Percentiles rank a stretch among this genome's conserved stretches.
Conservation (phyloP, 2,797 vertebrate genomes). For the Pseudocheirus occidentalis region DNA sequence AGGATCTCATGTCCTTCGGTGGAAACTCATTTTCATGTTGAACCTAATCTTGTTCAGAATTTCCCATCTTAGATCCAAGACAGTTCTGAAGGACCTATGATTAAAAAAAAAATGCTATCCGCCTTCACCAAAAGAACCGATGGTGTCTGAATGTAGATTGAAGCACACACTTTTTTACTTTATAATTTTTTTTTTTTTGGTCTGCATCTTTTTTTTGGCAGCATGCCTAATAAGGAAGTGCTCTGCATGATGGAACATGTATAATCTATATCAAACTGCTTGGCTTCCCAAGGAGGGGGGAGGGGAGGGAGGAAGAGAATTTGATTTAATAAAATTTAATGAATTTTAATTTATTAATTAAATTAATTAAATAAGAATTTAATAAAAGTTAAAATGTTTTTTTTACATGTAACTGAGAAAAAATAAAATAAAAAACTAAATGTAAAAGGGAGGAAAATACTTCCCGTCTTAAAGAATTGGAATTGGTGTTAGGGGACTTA, state of each 20-base stretch:
- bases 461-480: neutral
- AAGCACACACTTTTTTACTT: neutral
- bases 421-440: neutral
- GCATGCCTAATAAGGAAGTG: neutral
- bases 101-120: neutral
- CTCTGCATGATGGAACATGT: neutral
- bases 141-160: neutral
- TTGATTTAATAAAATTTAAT: neutral
- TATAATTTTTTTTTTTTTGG: no score
- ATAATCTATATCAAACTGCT: neutral
- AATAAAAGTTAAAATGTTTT: neutral
- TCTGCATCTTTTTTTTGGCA: neutral
- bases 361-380: no score
- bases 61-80: neutral
- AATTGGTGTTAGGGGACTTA: constrained; percentile 22
- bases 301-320: neutral
- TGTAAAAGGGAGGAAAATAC: neutral
- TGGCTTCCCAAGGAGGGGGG: neutral
- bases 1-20: neutral
- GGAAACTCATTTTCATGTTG: neutral
- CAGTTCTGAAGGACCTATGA: neutral
- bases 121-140: neutral
- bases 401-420: neutral
- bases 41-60: neutral
- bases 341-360: no score